phyloP scores from a whole-genome alignment of 2,888 invertebrate genomes.

The Heliconius charithonia region DNA sequence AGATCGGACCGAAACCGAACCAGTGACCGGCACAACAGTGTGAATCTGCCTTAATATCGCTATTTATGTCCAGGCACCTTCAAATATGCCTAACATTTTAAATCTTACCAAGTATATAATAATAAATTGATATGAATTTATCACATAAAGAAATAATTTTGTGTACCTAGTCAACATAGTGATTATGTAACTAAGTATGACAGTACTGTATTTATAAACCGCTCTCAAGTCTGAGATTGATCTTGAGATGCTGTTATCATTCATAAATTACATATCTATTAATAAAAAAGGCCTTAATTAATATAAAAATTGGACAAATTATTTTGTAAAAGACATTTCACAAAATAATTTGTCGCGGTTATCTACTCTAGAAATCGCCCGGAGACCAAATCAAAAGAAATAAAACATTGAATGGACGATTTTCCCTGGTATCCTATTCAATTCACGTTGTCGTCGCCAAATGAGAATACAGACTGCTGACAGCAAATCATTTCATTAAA shows the following conservation, averaged over 20 bases:
- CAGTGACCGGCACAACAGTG: too few species aligned
- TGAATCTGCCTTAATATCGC: not conserved
- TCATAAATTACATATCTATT: too few species aligned
- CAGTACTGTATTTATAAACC: too few species aligned
- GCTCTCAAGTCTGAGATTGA: too few species aligned
- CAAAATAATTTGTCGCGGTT: not conserved
- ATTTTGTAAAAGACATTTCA: not conserved
- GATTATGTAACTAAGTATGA: too few species aligned
- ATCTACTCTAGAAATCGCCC: not conserved
- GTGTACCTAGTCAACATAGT: not conserved
- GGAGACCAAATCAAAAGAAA: slow-evolving; percentile 9
- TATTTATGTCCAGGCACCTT: not conserved
- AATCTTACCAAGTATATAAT: too few species aligned
- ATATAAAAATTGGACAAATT: too few species aligned
- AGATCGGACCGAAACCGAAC: too few species aligned
- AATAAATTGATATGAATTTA: too few species aligned
- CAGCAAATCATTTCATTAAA: slow-evolving; percentile 30
- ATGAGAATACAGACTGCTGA: slow-evolving; percentile 27
- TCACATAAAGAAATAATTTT: not conserved
- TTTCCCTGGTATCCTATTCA: slow-evolving; percentile 23
- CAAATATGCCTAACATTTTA: not conserved
- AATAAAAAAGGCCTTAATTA: not conserved
- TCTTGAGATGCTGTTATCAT: too few species aligned
- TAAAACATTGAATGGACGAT: slow-evolving; percentile 21
- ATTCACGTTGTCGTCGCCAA: slow-evolving; percentile 21